Percentiles rank a stretch among this genome's conserved stretches.
These are phyloP conservation scores for Platycheirus rosarum DNA, from an alignment of 2,888 invertebrate species.

Conservation along the genomic window DNA sequence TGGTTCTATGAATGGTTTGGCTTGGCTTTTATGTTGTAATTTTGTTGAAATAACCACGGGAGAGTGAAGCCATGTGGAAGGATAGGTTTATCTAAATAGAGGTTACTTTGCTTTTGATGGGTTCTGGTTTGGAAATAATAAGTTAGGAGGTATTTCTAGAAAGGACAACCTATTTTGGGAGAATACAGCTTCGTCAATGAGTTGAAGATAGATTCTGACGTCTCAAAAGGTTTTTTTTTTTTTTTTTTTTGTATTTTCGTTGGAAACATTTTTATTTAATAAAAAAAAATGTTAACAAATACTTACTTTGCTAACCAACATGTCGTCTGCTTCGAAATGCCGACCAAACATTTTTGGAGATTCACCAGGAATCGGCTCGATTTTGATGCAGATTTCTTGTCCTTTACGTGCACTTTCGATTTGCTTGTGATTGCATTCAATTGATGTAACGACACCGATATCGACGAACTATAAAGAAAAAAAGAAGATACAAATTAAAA, in stretches of 20 bases:
- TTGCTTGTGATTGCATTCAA: conserved; percentile 97
- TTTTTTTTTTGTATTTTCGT: too few species aligned
- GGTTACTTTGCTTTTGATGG: too few species aligned
- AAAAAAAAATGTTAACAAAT: too few species aligned
- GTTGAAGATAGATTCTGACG: background rate
- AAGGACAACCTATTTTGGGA: background rate
- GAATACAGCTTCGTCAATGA: background rate
- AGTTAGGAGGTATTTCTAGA: too few species aligned
- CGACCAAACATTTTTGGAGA: conserved; percentile 99
- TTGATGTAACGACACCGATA: conserved; percentile 96
- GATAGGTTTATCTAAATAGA: background rate
- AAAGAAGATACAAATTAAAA: background rate
- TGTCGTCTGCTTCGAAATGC: conserved; percentile 98
- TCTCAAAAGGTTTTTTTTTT: too few species aligned
- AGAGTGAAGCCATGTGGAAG: background rate
- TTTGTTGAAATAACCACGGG: background rate
- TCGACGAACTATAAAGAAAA: conserved; percentile 91
- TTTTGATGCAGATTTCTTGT: conserved; percentile 97
- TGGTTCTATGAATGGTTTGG: conserved; percentile 22
- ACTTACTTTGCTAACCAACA: conserved; percentile 95
- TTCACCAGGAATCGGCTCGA: conserved; percentile 98
- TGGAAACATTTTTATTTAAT: too few species aligned
- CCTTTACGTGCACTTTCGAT: conserved; percentile 98
- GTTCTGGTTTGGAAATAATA: too few species aligned
- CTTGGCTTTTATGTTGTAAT: conserved; percentile 5